These are phyloP conservation scores for Cyprinus carpio DNA, from an alignment of 2,113 vertebrate species.

Conservation along the genomic window DNA sequence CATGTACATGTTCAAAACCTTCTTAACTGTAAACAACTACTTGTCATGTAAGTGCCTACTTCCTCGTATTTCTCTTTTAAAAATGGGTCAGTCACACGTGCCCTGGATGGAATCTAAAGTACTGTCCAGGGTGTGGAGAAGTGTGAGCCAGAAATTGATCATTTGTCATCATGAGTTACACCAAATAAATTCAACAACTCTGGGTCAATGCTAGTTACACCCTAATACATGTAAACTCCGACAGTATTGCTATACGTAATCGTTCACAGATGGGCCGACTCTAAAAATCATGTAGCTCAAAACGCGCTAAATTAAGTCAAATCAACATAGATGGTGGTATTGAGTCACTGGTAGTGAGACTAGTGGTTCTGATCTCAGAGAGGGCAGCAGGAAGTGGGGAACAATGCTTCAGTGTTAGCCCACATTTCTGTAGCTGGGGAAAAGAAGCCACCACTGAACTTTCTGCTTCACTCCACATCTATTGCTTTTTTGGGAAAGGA, in stretches of 20 bases:
- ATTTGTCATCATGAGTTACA: neutral
- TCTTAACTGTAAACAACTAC: conserved; percentile 6
- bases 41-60: neutral
- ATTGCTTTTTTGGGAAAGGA: conserved; percentile 71
- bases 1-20: conserved; percentile 9
- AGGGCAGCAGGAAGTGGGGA: conserved; percentile 67
- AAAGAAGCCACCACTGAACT: conserved; percentile 52
- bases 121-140: conserved; percentile 35
- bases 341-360: neutral
- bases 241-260: conserved; percentile 14
- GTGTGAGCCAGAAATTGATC: neutral
- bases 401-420: conserved; percentile 77
- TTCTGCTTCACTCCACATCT: conserved; percentile 60
- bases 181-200: neutral
- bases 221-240: neutral
- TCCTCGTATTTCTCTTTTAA: neutral
- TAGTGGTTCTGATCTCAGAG: conserved; percentile 60
- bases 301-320: conserved; percentile 24
- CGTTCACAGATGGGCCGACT: neutral
- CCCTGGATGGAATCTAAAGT: conserved; percentile 1
- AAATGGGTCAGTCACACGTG: neutral
- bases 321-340: conserved; percentile 19
- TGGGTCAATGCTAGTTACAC: neutral
- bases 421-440: conserved; percentile 47
- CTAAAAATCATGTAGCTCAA: neutral